Percentiles rank a stretch among this genome's conserved stretches.
Evolutionary conservation across 2,113 vertebrate species (phyloP).

Genomic region (Bufo gargarizans): DNA sequence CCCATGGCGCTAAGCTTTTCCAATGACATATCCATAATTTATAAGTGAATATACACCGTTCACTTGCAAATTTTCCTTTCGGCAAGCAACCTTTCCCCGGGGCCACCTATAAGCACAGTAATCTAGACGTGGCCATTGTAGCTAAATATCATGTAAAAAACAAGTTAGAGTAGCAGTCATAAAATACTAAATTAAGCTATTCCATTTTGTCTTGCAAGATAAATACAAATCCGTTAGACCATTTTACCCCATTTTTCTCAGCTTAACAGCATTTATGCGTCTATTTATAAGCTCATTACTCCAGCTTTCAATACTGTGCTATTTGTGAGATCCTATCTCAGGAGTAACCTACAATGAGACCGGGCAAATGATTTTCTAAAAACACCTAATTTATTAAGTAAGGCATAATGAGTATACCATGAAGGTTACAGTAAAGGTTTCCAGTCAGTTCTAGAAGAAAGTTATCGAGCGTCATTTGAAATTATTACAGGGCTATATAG

Average conservation of each 20-base stretch:
- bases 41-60: too few relatives aligned
- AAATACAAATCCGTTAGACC: slow-evolving; percentile 29
- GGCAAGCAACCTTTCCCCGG: too few relatives aligned
- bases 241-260: slow-evolving; percentile 60
- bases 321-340: slow-evolving; percentile 65
- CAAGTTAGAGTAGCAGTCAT: neutral
- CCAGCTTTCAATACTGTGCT: slow-evolving; percentile 56
- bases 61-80: too few relatives aligned
- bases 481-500: slow-evolving; percentile 41
- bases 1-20: too few relatives aligned
- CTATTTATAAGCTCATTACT: slow-evolving; percentile 6
- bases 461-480: slow-evolving; percentile 15
- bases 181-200: slow-evolving; percentile 16
- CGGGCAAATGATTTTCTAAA: slow-evolving; percentile 43
- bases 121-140: too few relatives aligned
- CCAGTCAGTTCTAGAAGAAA: slow-evolving; percentile 24
- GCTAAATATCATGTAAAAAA: too few relatives aligned
- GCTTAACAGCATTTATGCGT: slow-evolving; percentile 44
- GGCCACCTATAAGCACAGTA: neutral
- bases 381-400: slow-evolving; percentile 34
- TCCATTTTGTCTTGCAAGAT: slow-evolving; percentile 62
- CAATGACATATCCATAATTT: too few relatives aligned
- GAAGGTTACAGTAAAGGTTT: slow-evolving; percentile 44
- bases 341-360: slow-evolving; percentile 60
- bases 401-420: slow-evolving; percentile 1